phyloP scores from a whole-genome alignment of 2,113 vertebrate species.

The Crotalus tigris region DNA sequence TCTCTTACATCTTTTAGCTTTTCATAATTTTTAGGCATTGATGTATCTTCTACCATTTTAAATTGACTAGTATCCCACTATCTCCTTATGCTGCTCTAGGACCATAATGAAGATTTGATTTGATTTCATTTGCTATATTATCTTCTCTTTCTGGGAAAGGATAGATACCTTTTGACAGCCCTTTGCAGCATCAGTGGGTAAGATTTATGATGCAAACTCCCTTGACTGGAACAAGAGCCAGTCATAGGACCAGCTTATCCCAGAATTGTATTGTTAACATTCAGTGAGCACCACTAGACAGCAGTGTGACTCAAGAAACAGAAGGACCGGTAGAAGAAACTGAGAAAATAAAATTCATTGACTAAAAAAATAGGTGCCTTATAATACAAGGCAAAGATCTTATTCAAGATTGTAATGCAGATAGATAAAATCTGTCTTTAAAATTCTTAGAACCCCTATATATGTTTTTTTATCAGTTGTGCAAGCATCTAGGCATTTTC shows the following conservation, averaged over 20 bases:
- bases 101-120: background rate
- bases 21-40: background rate
- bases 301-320: background rate
- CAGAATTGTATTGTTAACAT: background rate
- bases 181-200: background rate
- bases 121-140: background rate
- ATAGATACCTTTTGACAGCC: background rate
- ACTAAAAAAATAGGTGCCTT: no score
- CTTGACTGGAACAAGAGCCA: background rate
- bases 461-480: background rate
- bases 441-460: background rate
- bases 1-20: background rate
- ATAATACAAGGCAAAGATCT: background rate
- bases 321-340: background rate
- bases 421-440: background rate
- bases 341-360: background rate
- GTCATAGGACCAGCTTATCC: background rate
- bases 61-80: background rate
- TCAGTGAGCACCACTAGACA: background rate
- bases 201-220: background rate
- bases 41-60: background rate
- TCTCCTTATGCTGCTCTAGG: background rate
- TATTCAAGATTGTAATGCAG: background rate
- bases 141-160: background rate
- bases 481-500: background rate